Conservation (phyloP, 2,113 vertebrate species). For the Thunnus thynnus region DNA sequence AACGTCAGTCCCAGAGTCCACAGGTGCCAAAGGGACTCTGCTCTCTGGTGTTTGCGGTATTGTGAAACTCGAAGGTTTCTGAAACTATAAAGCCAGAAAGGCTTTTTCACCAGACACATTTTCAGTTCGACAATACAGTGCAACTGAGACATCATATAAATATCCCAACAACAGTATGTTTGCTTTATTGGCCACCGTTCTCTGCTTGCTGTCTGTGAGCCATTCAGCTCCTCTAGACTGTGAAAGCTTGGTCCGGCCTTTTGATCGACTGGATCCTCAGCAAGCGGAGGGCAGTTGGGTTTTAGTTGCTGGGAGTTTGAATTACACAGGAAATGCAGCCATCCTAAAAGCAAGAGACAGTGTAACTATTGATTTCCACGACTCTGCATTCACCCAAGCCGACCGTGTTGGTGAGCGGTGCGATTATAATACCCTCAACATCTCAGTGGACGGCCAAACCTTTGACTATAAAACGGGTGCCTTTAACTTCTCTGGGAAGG, state of each 20-base stretch:
- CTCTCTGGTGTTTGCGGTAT: neutral
- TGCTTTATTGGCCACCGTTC: no score
- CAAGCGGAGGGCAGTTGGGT: conserved; percentile 7
- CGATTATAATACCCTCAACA: neutral
- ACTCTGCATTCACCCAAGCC: neutral
- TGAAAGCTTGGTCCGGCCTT: neutral
- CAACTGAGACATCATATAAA: no score
- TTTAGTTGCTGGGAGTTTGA: conserved; percentile 16
- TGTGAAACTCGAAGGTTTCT: conserved; percentile 32
- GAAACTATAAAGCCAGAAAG: conserved; percentile 25
- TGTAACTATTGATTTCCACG: neutral
- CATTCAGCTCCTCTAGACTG: neutral
- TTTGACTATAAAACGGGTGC: neutral
- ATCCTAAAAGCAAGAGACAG: neutral
- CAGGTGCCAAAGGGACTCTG: neutral
- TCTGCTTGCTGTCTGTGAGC: neutral
- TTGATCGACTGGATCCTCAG: neutral
- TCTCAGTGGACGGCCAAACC: neutral
- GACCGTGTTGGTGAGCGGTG: conserved; percentile 9
- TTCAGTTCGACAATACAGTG: no score
- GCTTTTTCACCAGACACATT: neutral
- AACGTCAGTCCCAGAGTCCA: conserved; percentile 31
- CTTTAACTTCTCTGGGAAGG: neutral
- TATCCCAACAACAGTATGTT: no score
- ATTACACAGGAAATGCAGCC: neutral